Evolutionary conservation across 2,797 vertebrate genomes (phyloP).

Genomic region (Phrynocephalus guinanensis): DNA sequence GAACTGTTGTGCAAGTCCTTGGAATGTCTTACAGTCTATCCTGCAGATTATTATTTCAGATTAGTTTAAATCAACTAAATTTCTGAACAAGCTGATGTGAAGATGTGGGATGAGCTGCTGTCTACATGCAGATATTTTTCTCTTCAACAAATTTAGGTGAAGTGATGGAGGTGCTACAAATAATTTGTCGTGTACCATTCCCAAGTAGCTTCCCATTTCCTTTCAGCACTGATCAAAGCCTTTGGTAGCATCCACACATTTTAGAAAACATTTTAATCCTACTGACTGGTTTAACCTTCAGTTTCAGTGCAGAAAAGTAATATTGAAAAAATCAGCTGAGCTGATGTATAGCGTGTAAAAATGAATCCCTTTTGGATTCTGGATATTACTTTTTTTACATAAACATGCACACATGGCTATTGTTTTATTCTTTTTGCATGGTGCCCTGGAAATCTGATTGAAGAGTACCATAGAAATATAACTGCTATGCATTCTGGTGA

Average conservation of each 20-base stretch:
- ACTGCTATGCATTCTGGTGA: background rate
- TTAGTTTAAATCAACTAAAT: background rate
- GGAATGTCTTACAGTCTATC: background rate
- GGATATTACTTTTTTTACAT: background rate
- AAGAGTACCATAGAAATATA: background rate
- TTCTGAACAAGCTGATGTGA: background rate
- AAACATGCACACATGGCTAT: background rate
- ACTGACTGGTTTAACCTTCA: background rate
- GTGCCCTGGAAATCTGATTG: background rate
- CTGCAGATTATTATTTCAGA: background rate
- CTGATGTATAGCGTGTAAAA: too few species aligned
- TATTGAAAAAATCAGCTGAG: too few species aligned
- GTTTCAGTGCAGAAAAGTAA: too few species aligned
- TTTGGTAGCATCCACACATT: background rate
- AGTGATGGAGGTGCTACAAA: background rate
- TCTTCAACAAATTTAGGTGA: background rate
- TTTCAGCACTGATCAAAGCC: background rate
- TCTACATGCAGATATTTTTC: background rate
- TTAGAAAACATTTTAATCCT: background rate
- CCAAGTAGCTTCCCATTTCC: background rate
- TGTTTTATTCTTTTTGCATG: background rate
- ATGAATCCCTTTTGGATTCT: too few species aligned
- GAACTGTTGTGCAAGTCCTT: too few species aligned
- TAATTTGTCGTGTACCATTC: background rate
- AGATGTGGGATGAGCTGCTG: background rate